These are phyloP conservation scores for Sepioteuthis lessoniana DNA, from an alignment of 2,888 invertebrate genomes.

Conservation along the genomic window DNA sequence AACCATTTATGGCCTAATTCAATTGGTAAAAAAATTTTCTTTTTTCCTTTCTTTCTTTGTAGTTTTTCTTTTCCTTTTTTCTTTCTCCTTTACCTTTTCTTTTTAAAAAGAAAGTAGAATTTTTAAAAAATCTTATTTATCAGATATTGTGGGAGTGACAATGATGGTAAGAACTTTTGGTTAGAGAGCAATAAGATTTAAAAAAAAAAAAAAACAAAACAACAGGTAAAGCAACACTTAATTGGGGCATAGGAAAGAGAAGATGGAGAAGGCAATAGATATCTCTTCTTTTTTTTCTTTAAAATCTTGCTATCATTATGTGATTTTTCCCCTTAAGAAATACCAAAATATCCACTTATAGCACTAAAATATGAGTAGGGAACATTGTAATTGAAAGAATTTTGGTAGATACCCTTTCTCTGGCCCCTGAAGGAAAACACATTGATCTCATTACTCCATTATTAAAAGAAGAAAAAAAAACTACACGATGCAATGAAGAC, in stretches of 20 bases:
- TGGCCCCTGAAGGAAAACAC: background rate
- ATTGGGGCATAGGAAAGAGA: too few species aligned
- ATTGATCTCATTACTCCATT: background rate
- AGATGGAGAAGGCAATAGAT: background rate
- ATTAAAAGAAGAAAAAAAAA: background rate
- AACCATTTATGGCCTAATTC: too few species aligned
- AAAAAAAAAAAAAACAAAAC: too few species aligned
- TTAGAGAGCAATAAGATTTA: too few species aligned
- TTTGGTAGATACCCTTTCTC: background rate
- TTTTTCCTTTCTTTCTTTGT: too few species aligned
- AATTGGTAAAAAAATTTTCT: background rate
- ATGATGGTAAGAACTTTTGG: too few species aligned
- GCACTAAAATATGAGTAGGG: background rate
- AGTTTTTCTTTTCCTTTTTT: background rate
- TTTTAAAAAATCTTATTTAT: too few species aligned
- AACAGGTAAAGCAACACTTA: too few species aligned
- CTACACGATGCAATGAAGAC: background rate
- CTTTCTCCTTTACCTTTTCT: background rate
- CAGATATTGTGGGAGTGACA: too few species aligned
- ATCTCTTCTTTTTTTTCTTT: background rate
- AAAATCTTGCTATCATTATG: background rate
- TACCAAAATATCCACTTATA: background rate
- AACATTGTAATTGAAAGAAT: conserved; percentile 25
- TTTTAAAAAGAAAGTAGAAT: background rate
- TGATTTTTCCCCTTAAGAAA: background rate